These are phyloP conservation scores for Chloebia gouldiae DNA, from an alignment of 2,113 vertebrate genomes.

Conservation along the genomic window DNA sequence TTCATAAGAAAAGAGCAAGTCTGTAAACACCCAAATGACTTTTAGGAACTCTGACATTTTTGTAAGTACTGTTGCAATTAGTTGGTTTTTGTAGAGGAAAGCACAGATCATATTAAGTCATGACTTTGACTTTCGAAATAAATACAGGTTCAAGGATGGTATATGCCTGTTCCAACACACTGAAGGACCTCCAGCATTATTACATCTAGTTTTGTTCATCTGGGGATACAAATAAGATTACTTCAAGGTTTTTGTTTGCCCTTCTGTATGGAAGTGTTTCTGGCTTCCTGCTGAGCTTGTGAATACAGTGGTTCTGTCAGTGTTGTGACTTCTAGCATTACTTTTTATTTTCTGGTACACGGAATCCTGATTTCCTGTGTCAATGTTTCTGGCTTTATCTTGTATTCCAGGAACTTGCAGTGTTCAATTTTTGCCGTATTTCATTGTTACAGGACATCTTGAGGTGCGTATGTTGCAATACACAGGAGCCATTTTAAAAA, in stretches of 20 bases:
- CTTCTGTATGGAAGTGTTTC: background rate
- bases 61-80: background rate
- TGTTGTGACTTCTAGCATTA: background rate
- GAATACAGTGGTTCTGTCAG: background rate
- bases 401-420: background rate
- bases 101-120: background rate
- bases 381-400: background rate
- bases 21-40: background rate
- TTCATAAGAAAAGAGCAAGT: background rate
- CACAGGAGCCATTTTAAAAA: background rate
- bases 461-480: background rate
- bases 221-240: background rate
- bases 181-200: background rate
- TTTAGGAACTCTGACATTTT: background rate
- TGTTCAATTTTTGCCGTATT: background rate
- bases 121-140: background rate
- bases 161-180: background rate
- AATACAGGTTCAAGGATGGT: background rate
- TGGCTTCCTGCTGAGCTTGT: background rate
- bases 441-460: background rate
- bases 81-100: background rate
- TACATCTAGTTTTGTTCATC: background rate
- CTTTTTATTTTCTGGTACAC: background rate
- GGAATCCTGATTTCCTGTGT: background rate
- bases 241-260: background rate